Conservation (phyloP, 2,888 invertebrate species). For the Philereme transversata region DNA sequence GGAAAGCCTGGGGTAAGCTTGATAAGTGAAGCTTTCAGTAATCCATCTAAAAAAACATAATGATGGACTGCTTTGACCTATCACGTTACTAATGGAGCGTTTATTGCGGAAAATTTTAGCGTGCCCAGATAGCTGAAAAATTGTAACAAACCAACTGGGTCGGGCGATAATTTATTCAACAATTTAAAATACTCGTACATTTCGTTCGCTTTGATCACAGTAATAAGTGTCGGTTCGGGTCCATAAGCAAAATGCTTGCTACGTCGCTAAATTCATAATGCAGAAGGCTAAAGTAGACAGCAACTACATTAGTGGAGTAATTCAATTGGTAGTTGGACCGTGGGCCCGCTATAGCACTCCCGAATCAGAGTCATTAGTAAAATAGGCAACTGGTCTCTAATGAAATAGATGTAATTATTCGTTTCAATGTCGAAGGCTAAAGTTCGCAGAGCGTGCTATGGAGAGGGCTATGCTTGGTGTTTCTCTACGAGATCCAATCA, state of each 20-base stretch:
- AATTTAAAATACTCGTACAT: slow-evolving; percentile 31
- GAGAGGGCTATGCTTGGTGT: too few relatives aligned
- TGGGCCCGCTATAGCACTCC: slow-evolving; percentile 30
- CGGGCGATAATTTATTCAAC: slow-evolving; percentile 32
- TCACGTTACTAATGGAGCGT: not conserved
- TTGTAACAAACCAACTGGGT: slow-evolving; percentile 18
- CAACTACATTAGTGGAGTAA: slow-evolving; percentile 42
- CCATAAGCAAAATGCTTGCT: slow-evolving; percentile 23
- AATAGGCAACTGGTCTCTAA: slow-evolving; percentile 14
- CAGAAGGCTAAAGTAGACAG: slow-evolving; percentile 28
- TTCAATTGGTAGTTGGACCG: slow-evolving; percentile 35
- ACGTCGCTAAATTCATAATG: slow-evolving; percentile 36
- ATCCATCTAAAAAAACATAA: not conserved
- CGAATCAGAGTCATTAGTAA: slow-evolving; percentile 31
- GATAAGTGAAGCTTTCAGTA: slow-evolving; percentile 20
- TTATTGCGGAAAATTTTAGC: not conserved
- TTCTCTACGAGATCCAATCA: too few relatives aligned
- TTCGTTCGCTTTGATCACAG: slow-evolving; percentile 34
- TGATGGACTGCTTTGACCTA: too few relatives aligned
- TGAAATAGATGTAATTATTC: not conserved
- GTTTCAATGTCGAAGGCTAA: not conserved
- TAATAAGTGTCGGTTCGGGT: slow-evolving; percentile 22
- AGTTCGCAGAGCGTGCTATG: too few relatives aligned
- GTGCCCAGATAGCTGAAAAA: not conserved
- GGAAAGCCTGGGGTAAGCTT: slow-evolving; percentile 15